phyloP scores from a whole-genome alignment of 2,113 vertebrate species.

The Rhinichthys klamathensis region DNA sequence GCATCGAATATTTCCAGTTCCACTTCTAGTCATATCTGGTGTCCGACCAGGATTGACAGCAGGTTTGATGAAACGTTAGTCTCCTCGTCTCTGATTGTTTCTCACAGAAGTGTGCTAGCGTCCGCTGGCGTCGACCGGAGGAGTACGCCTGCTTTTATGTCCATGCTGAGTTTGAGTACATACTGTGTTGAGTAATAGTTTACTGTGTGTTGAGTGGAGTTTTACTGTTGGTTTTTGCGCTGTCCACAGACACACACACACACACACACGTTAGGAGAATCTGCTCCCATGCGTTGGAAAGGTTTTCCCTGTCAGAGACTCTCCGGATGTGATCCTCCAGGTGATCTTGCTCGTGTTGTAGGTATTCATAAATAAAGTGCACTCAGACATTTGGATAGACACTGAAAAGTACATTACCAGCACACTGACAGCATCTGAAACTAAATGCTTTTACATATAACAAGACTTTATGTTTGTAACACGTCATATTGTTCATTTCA shows the following conservation, averaged over 20 bases:
- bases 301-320: background rate
- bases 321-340: conserved; percentile 15
- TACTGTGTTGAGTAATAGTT: conserved; percentile 41
- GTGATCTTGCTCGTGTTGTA: conserved; percentile 32
- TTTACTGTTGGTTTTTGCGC: background rate
- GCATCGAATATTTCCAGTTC: conserved; percentile 60
- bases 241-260: background rate
- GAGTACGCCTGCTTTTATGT: conserved; percentile 58
- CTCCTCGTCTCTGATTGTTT: conserved; percentile 85
- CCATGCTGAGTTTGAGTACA: conserved; percentile 73
- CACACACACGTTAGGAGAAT: background rate
- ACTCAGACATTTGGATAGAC: background rate
- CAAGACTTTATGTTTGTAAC: background rate
- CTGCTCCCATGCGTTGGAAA: conserved; percentile 1
- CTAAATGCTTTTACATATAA: conserved; percentile 1
- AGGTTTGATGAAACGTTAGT: background rate
- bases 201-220: conserved; percentile 51
- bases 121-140: conserved; percentile 69
- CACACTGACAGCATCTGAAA: background rate
- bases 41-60: background rate
- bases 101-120: conserved; percentile 79
- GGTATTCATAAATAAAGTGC: background rate
- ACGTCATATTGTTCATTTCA: background rate
- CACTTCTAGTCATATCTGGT: conserved; percentile 66
- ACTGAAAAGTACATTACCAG: background rate